phyloP scores from a whole-genome alignment of 2,113 vertebrate genomes.

The Podarcis cretensis region DNA sequence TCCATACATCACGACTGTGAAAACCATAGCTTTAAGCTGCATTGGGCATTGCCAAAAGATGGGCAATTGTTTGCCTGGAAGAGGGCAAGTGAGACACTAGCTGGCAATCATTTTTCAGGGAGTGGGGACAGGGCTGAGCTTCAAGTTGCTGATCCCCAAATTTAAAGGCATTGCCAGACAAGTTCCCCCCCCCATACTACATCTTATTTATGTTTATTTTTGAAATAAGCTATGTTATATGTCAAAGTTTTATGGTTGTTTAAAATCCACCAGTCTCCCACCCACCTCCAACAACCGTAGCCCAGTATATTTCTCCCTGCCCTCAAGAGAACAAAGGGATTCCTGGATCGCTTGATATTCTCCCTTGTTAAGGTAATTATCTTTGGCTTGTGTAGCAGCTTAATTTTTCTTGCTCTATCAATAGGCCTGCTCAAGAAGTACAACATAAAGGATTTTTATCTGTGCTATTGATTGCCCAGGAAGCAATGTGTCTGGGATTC shows the following conservation, averaged over 20 bases:
- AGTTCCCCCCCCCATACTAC: too few relatives aligned
- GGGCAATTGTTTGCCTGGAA: neutral
- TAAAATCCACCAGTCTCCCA: neutral
- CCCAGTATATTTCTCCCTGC: slow-evolving; percentile 38
- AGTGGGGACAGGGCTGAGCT: neutral
- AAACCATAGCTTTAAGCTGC: too few relatives aligned
- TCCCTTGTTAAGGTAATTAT: slow-evolving; percentile 60
- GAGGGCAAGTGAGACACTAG: neutral
- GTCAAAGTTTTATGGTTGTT: neutral
- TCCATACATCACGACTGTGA: too few relatives aligned
- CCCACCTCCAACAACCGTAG: too few relatives aligned
- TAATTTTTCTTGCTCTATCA: slow-evolving; percentile 60
- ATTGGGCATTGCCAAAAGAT: too few relatives aligned
- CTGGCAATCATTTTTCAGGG: neutral
- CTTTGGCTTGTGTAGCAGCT: slow-evolving; percentile 51
- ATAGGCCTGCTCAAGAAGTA: slow-evolving; percentile 53
- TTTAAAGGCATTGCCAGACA: neutral
- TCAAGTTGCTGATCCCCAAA: neutral
- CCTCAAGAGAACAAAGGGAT: slow-evolving; percentile 27
- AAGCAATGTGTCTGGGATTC: slow-evolving; percentile 54
- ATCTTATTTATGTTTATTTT: too few relatives aligned
- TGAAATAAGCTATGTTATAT: neutral
- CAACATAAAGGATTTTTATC: slow-evolving; percentile 60
- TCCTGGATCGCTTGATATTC: slow-evolving; percentile 36
- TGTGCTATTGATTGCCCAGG: slow-evolving; percentile 66